Evolutionary conservation across 2,888 invertebrate genomes (phyloP), one percentile per base, ranked within the genome.

Genomic region (Scaptomyza polygonia): DNA sequence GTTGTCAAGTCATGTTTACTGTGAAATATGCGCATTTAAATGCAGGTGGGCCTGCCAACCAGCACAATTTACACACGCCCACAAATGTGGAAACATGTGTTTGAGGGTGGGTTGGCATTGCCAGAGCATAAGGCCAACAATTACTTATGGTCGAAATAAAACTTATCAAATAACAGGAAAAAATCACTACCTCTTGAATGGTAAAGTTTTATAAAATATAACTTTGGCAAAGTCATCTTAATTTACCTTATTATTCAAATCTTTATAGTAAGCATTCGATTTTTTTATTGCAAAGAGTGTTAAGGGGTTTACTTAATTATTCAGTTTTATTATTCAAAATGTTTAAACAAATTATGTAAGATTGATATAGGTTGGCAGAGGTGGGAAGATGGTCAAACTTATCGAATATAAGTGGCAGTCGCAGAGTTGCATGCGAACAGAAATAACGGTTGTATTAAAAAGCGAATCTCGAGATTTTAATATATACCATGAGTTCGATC

Each of bases 1-100:
- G 88, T 81, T 88, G 88, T 88, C 89, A 88, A 89, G 89, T 85
- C 88, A 88, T 88, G 88, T 88, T 89, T 79, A 69, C 88, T 85
- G 81, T 88, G 87, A 89, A 84, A 89, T 88, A 88, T 81, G 80
- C 71, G 79, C 82, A 83, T 83, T 87, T 87, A 87, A 83, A 82
- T 87, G 77, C 74, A 57, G 72, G 66, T 58, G 66, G 66, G 45
- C 30, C 39, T 39, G 39, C 39, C 39, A 39, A 16, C 16, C 8
- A 34, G 55, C 32, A 53, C 52, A 55, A 27, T 51, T 55, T 14
- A 36, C 36, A 43, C 43, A 61, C 52, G 51, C 72, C 49, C 59
- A 39, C 53, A 43, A 14, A 34, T 49, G 44, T 21, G 29, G 18
- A 21, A 9, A 18, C 27, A 36, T 40, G 30, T 44, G 40, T 39